Evolutionary conservation across 1,140 invertebrate species (phyloP), one percentile per base, ranked within the genome.

Genomic region (Megathymus violae): DNA sequence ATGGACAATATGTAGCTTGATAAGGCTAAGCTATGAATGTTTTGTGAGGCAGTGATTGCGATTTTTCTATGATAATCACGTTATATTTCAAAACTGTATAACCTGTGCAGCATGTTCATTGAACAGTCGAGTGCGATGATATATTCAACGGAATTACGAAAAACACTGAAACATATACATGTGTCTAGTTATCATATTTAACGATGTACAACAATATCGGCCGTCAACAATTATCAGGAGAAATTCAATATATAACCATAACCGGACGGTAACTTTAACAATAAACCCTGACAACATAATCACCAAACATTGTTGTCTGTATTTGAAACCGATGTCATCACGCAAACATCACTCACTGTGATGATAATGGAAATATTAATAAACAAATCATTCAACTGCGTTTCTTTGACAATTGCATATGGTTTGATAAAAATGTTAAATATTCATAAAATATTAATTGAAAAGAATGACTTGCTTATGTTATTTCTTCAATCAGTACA

Each of bases 1-100:
- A 83, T 84, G 85, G 78, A 87, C 74, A 76, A 75, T 78, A 78
- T 85, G 78, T 74, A 88, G 85, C 84, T 87, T 80, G 70, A 65
- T 74, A 83, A 80, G 80, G 80, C 76, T 85, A 88, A 90, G 86
- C 88, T 85, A 89, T 88, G 88, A 90, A 90, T 90, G 88, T 89
- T 69, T 77, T 80, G 88, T 88, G 88, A 90, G 88, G 88, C 88
- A 90, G 85, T 90, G 86, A 89, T 88, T 88, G 85, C 85, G 80
- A 83, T 82, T 65, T 16, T 66, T 76, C 72, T 85, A 83, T 80
- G 68, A 64, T 71, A 72, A 31, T 51, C 50, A 65, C 50, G 44
- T 46, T 58, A 58, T 15, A 62, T 62, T 44, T 63, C 48, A 52
- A 38, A 58, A 44, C 17, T 19, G 27, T 36, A 58, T 36, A 59